Evolutionary conservation across 1,140 invertebrate species (phyloP).

Genomic region (Centruroides sculpturatus): DNA sequence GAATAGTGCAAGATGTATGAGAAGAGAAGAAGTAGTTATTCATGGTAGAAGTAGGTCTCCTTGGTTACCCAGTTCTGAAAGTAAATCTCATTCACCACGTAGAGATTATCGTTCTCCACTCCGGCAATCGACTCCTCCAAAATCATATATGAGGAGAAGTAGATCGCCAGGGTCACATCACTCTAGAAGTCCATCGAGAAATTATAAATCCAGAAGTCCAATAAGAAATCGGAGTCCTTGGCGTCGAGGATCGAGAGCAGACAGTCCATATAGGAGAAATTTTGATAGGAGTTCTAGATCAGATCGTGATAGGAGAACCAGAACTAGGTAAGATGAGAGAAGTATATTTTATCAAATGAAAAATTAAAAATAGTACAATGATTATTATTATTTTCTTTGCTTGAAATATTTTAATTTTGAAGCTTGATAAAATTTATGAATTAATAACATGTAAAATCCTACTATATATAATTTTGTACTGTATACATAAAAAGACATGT

Average conservation of each 20-base stretch:
- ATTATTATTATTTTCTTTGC: no score
- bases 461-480: no score
- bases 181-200: background rate
- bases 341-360: no score
- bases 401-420: no score
- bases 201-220: background rate
- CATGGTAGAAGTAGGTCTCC: background rate
- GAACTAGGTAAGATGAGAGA: constrained; percentile 1
- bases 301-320: constrained; percentile 26
- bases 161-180: constrained; percentile 1
- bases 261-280: no score
- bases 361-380: no score
- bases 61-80: constrained; percentile 1
- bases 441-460: no score
- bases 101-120: background rate
- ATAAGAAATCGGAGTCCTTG: constrained; percentile 3
- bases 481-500: no score
- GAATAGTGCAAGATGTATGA: no score
- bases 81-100: background rate
- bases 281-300: constrained; percentile 11
- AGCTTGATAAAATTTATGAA: no score
- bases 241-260: constrained; percentile 1
- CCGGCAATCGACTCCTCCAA: background rate
- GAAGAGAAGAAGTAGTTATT: background rate
- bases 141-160: background rate